Conservation (phyloP, 2,113 vertebrate species). For the Fulmarus glacialis region DNA sequence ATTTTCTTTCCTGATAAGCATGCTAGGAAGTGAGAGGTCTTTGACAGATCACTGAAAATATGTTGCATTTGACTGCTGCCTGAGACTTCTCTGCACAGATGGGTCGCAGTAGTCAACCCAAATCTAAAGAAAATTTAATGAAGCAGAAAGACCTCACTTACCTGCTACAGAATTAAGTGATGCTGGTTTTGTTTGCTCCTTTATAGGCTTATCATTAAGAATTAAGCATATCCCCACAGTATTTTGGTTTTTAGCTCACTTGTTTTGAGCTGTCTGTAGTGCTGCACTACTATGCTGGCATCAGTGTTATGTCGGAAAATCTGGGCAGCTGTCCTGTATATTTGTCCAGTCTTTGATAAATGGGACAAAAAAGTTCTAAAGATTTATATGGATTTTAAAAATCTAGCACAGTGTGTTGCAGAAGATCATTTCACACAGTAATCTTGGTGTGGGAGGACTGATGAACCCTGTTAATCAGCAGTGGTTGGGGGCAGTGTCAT, state of each 20-base stretch:
- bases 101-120: background rate
- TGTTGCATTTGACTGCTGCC: slow-evolving; percentile 14
- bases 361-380: background rate
- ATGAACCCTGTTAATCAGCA: background rate
- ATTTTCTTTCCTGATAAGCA: background rate
- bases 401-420: background rate
- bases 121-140: slow-evolving; percentile 23
- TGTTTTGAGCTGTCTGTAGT: background rate
- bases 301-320: background rate
- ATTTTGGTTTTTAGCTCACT: background rate
- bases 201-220: background rate
- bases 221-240: background rate
- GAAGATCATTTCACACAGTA: background rate
- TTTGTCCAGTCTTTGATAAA: background rate
- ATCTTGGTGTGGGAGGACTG: background rate
- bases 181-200: background rate
- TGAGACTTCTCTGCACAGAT: slow-evolving; percentile 41
- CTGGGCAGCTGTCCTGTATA: background rate
- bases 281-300: background rate
- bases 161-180: background rate
- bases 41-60: slow-evolving; percentile 7
- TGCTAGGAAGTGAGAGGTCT: background rate
- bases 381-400: background rate
- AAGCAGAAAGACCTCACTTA: slow-evolving; percentile 31
- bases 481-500: background rate